Conservation (phyloP, 1,140 invertebrate species). For the Polypedilum vanderplanki region DNA sequence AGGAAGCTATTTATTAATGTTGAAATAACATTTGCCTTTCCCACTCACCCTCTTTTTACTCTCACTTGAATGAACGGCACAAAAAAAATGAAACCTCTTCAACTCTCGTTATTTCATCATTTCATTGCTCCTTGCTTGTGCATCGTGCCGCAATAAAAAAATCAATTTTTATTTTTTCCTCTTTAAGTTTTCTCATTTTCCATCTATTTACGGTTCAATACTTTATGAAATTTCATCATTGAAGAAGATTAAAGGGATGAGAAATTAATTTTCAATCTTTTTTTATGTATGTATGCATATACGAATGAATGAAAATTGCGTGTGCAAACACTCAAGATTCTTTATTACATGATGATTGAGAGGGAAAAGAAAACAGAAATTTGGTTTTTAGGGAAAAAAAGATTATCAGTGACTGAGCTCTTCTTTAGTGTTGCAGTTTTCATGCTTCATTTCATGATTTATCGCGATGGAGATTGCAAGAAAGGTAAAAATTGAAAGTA, state of each 20-base stretch:
- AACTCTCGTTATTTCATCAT: background rate
- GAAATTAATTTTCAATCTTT: background rate
- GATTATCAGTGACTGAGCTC: too few relatives aligned
- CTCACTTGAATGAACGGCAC: background rate
- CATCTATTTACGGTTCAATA: conserved; percentile 1
- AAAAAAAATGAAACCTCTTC: background rate
- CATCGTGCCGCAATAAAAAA: conserved; percentile 4
- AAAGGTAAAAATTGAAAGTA: too few relatives aligned
- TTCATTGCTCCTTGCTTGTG: background rate
- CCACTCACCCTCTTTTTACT: background rate
- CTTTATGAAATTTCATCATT: background rate
- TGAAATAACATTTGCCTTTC: conserved; percentile 25
- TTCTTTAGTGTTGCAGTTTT: too few relatives aligned
- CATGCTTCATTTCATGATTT: too few relatives aligned
- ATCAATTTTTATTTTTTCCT: conserved; percentile 13
- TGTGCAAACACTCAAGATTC: too few relatives aligned
- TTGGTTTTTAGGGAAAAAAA: too few relatives aligned
- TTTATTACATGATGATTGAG: too few relatives aligned
- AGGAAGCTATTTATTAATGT: conserved; percentile 27
- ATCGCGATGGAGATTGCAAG: too few relatives aligned
- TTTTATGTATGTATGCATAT: too few relatives aligned
- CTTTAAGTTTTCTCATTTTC: background rate
- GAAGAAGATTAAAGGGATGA: background rate
- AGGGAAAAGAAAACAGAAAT: too few relatives aligned
- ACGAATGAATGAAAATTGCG: too few relatives aligned